Evolutionary conservation across 2,888 invertebrate species (phyloP).

Genomic region (Acleris sparsana): DNA sequence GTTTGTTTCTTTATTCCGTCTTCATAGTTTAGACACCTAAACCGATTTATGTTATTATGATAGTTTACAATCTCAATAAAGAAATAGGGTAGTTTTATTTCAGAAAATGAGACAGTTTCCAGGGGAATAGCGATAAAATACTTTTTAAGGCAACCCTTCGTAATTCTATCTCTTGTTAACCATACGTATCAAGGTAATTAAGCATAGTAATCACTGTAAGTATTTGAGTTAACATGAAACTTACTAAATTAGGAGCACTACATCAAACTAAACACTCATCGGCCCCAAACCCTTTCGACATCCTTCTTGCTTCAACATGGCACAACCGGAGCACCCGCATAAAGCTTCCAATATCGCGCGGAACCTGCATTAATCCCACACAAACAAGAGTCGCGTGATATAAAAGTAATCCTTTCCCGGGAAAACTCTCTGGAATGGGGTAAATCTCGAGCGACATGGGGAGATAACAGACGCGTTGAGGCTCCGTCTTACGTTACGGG

Average conservation of each 20-base stretch:
- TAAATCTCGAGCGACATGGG: conserved; percentile 9
- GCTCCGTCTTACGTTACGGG: neutral
- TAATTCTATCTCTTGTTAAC: no score
- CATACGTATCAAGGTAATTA: neutral
- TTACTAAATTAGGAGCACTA: neutral
- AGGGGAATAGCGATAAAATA: no score
- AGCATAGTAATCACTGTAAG: no score
- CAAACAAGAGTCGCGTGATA: conserved; percentile 22
- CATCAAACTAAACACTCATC: neutral
- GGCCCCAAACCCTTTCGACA: no score
- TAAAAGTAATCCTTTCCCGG: conserved; percentile 22
- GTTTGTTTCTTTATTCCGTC: no score
- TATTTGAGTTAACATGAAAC: neutral
- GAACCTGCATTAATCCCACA: conserved; percentile 15
- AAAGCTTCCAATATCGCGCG: conserved; percentile 15
- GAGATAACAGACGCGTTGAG: conserved; percentile 9
- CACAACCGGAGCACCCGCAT: conserved; percentile 3
- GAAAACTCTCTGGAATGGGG: conserved; percentile 13
- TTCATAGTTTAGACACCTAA: no score
- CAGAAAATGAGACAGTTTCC: no score
- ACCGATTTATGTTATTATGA: no score
- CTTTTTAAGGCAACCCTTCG: no score
- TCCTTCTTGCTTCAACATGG: neutral
- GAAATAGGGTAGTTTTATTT: no score
- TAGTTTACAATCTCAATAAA: no score